Percentiles rank a stretch among this genome's conserved stretches.
phyloP scores from a whole-genome alignment of 1,140 invertebrate species.

The Oreohelix idahoensis region DNA sequence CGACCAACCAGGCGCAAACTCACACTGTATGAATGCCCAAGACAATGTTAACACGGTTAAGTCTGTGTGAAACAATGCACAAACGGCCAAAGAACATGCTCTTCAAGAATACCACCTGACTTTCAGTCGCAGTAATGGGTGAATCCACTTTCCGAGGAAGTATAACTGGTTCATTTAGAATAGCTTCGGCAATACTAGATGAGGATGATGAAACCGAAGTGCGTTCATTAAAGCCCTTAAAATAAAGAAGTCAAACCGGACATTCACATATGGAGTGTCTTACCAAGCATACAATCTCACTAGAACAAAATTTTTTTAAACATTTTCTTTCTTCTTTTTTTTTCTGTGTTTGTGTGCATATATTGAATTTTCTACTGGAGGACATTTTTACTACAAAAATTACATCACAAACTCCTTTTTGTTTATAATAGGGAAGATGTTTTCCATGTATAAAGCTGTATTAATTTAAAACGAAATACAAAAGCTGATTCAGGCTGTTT shows the following conservation, averaged over 20 bases:
- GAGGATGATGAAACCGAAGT: not conserved
- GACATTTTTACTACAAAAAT: too few species aligned
- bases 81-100: not conserved
- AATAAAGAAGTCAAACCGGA: slow-evolving; percentile 2
- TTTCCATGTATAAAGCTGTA: too few species aligned
- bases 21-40: not conserved
- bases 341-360: too few species aligned
- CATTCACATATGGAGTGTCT: not conserved
- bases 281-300: too few species aligned
- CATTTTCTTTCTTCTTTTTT: too few species aligned
- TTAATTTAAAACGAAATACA: too few species aligned
- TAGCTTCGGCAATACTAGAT: slow-evolving; percentile 8
- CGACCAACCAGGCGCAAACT: not conserved
- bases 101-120: slow-evolving; percentile 5
- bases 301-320: too few species aligned
- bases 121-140: not conserved
- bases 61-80: not conserved
- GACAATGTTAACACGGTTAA: not conserved
- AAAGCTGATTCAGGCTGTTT: too few species aligned
- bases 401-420: too few species aligned
- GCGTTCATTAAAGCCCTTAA: not conserved
- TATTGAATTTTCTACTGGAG: too few species aligned
- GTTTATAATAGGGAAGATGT: too few species aligned
- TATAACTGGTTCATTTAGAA: slow-evolving; percentile 1
- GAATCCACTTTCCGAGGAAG: not conserved